A percentile compares a stretch with the other conserved stretches of the same genome.
phyloP scores from a whole-genome alignment of 1,140 invertebrate genomes.

The Zophobas morio region DNA sequence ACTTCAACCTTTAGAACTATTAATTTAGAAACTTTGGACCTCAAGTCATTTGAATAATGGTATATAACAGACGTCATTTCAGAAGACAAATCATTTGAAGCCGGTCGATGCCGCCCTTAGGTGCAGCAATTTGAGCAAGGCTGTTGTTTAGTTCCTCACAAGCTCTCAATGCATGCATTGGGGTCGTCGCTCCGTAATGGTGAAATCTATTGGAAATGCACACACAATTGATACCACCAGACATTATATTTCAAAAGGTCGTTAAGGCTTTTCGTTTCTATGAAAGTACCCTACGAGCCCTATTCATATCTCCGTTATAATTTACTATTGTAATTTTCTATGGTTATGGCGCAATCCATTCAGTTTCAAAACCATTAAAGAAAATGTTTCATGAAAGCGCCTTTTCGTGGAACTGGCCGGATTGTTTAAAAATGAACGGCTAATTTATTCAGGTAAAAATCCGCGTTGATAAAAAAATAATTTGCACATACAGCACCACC shows the following conservation, averaged over 20 bases:
- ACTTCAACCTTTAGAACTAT: slow-evolving; percentile 34
- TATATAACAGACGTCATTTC: slow-evolving; percentile 19
- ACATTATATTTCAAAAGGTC: slow-evolving; percentile 43
- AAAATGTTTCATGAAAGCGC: slow-evolving; percentile 4
- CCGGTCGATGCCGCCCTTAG: slow-evolving; percentile 37
- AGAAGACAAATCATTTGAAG: slow-evolving; percentile 31
- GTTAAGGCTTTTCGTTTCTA: slow-evolving; percentile 36
- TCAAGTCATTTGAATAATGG: slow-evolving; percentile 27
- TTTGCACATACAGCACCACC: slow-evolving; percentile 30
- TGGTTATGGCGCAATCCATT: slow-evolving; percentile 29
- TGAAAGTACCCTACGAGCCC: slow-evolving; percentile 23
- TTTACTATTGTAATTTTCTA: slow-evolving; percentile 42
- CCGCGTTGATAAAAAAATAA: slow-evolving; percentile 30
- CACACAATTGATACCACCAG: slow-evolving; percentile 41
- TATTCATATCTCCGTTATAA: slow-evolving; percentile 37
- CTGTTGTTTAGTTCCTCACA: slow-evolving; percentile 2
- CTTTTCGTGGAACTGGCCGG: neutral
- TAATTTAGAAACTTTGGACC: slow-evolving; percentile 18
- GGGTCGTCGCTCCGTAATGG: slow-evolving; percentile 30
- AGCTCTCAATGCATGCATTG: slow-evolving; percentile 8
- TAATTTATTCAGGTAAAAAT: slow-evolving; percentile 32
- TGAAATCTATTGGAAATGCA: slow-evolving; percentile 43
- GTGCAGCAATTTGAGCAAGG: slow-evolving; percentile 22
- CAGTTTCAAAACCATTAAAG: slow-evolving; percentile 7
- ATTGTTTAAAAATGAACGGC: slow-evolving; percentile 1